These are phyloP conservation scores for Campoplex capitator DNA, from an alignment of 2,888 invertebrate genomes.

Conservation along the genomic window DNA sequence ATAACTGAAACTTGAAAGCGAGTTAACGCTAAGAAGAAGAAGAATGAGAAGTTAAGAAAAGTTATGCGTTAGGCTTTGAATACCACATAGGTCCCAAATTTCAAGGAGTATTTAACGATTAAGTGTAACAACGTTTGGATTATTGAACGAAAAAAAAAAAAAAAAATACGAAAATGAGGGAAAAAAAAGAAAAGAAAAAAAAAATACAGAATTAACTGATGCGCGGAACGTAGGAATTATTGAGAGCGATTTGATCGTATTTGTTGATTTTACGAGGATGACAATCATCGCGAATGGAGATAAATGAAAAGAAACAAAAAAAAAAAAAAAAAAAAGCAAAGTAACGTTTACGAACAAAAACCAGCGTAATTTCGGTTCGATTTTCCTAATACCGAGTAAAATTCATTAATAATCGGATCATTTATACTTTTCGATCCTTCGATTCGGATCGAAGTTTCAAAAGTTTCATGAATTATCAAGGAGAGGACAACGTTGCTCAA, in stretches of 20 bases:
- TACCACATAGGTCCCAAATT: constrained; percentile 60
- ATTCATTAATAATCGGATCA: constrained; percentile 23
- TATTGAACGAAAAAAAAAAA: constrained; percentile 27
- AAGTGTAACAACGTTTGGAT: constrained; percentile 56
- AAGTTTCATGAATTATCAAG: constrained; percentile 24
- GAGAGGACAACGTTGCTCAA: constrained; percentile 77
- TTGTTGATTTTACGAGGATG: constrained; percentile 76
- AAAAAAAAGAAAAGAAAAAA: not conserved
- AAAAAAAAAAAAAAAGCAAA: constrained; percentile 64
- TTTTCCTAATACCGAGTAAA: constrained; percentile 46
- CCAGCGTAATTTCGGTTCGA: constrained; percentile 67
- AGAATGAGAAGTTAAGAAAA: not conserved
- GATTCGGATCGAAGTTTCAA: constrained; percentile 68
- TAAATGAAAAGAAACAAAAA: constrained; percentile 38
- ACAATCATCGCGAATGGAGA: constrained; percentile 76
- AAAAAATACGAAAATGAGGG: not conserved
- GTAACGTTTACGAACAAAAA: constrained; percentile 72
- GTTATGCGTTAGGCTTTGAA: constrained; percentile 69
- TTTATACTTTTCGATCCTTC: constrained; percentile 67
- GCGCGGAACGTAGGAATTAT: constrained; percentile 62
- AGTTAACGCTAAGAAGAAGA: constrained; percentile 33
- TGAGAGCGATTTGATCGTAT: constrained; percentile 73
- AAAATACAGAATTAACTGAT: constrained; percentile 33
- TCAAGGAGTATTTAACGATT: constrained; percentile 62
- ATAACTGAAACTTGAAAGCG: constrained; percentile 51